Base-by-base conservation (phyloP, 2,888 invertebrate genomes). In the Pyralis farinalis region DNA sequence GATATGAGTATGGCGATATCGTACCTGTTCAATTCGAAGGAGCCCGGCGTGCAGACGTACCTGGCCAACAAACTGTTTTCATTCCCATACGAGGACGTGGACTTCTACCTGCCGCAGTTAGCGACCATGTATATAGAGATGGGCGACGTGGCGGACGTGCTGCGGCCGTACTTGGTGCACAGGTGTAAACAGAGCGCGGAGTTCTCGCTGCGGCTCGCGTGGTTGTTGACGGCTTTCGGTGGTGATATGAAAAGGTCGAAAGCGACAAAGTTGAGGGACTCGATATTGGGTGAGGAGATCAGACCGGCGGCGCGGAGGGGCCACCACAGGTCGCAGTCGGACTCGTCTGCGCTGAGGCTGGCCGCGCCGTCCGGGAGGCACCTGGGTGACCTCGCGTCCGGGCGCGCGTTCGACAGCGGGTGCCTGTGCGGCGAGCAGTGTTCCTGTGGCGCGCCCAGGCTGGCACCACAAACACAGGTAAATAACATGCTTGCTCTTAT, bases 41-140 rank as follows among this genome's bases (percentile, higher is more conserved):
- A 99, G 79, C 96, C 97, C 28, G 99, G 98, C 47, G 98, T 99
- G 53, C 96, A 98, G 71, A 96, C 96, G 63, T 99, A 99, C 88
- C 94, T 99, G 75, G 99, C 97, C 51, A 99, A 99, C 90, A 96
- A 97, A 85, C 93, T 99, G 89, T 99, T 99, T 86, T 97, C 95
- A 80, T 99, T 99, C 82, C 93, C 94, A 21, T 93, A 96, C 76
- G 91, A 91, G 52, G 97, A 98, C 58, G 97, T 99, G 50, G 98
- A 99, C 90, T 97, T 98, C 80, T 99, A 98, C 88, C 92, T 99
- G 75, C 99, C 99, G 34, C 99, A 99, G 86, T 88, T 99, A 69
- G 95, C 99, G 67, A 97, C 97, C 67, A 97, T 99, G 97, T 99
- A 98, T 80, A 96, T 99, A 82, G 98, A 98, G 90, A 97, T 98